phyloP scores from a whole-genome alignment of 2,888 invertebrate species.

The Sturmia bella region DNA sequence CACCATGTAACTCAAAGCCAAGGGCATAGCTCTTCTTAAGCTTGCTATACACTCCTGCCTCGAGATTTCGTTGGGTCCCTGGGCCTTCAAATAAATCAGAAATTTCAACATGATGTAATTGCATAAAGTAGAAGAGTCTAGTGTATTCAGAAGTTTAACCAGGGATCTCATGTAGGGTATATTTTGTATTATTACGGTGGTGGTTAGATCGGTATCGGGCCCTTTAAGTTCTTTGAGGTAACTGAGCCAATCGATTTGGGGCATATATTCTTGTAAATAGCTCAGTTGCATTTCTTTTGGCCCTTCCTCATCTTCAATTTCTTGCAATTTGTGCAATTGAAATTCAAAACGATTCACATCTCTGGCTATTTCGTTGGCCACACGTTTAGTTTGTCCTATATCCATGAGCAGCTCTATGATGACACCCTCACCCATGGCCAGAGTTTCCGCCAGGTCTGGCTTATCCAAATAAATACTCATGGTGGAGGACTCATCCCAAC shows the following conservation, averaged over 20 bases:
- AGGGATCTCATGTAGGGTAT: conserved; percentile 76
- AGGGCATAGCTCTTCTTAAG: conserved; percentile 78
- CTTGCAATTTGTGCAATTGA: conserved; percentile 75
- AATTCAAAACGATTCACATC: conserved; percentile 76
- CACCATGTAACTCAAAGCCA: conserved; percentile 77
- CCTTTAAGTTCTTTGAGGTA: conserved; percentile 75
- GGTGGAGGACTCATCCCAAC: conserved; percentile 78
- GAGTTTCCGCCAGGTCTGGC: conserved; percentile 75
- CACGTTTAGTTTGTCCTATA: conserved; percentile 76
- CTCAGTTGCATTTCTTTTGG: conserved; percentile 78
- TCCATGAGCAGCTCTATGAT: conserved; percentile 77
- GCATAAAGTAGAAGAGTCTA: conserved; percentile 74
- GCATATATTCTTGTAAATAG: conserved; percentile 76
- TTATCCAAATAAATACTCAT: conserved; percentile 78
- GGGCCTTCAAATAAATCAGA: conserved; percentile 76
- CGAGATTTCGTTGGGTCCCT: conserved; percentile 77
- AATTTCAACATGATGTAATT: conserved; percentile 79
- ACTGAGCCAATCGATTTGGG: conserved; percentile 76
- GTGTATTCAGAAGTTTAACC: conserved; percentile 73
- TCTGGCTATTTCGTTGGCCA: conserved; percentile 76
- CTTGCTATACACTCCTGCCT: conserved; percentile 77
- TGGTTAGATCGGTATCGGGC: conserved; percentile 71
- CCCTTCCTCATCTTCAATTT: conserved; percentile 77
- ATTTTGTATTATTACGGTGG: conserved; percentile 78
- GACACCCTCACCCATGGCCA: conserved; percentile 76